These are phyloP conservation scores for Busseola fusca DNA, from an alignment of 2,888 invertebrate genomes.

Conservation along the genomic window DNA sequence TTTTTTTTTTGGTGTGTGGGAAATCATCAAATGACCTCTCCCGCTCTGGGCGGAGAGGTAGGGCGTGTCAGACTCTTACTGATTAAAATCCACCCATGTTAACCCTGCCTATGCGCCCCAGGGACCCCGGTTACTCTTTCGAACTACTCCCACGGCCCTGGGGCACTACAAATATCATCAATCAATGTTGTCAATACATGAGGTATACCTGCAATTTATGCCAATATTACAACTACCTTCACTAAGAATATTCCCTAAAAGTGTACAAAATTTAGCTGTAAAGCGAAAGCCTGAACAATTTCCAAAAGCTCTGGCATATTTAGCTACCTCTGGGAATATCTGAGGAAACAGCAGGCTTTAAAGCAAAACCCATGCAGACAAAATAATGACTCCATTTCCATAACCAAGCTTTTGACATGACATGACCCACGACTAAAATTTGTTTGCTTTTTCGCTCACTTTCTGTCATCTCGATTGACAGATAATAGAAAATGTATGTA, in stretches of 20 bases:
- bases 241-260: conserved; percentile 1
- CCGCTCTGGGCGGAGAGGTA: too few relatives aligned
- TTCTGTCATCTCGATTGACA: background rate
- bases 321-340: conserved; percentile 15
- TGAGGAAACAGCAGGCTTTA: background rate
- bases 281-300: background rate
- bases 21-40: too few relatives aligned
- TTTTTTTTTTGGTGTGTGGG: too few relatives aligned
- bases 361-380: background rate
- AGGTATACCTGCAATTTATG: conserved; percentile 5
- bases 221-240: background rate
- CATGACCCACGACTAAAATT: background rate
- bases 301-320: conserved; percentile 11
- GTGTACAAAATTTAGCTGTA: background rate
- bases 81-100: too few relatives aligned
- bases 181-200: conserved; percentile 12
- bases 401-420: background rate
- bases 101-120: too few relatives aligned
- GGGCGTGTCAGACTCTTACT: too few relatives aligned
- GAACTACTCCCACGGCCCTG: too few relatives aligned
- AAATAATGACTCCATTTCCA: background rate
- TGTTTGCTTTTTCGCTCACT: background rate
- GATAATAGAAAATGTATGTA: background rate
- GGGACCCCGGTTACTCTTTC: too few relatives aligned
- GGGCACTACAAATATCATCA: conserved; percentile 12